These are phyloP conservation scores for Stegostoma tigrinum DNA, from an alignment of 2,113 vertebrate species.

Conservation along the genomic window DNA sequence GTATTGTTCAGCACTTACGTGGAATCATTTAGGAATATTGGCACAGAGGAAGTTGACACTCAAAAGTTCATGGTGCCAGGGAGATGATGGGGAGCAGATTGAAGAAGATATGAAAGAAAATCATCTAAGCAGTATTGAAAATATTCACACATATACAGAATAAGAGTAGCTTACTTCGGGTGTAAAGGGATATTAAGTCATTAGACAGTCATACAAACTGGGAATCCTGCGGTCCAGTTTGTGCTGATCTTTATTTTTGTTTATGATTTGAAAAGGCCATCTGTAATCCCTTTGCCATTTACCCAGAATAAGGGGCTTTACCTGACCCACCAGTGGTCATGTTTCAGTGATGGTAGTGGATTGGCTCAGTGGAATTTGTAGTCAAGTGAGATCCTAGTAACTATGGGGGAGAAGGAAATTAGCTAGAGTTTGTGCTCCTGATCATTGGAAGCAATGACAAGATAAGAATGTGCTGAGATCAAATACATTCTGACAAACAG, in stretches of 20 bases:
- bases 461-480: not conserved
- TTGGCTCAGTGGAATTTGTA: not conserved
- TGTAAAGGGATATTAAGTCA: not conserved
- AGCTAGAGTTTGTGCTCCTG: not conserved
- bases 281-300: not conserved
- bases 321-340: not conserved
- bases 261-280: not conserved
- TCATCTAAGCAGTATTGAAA: not conserved
- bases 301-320: not conserved
- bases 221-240: not conserved
- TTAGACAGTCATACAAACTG: not conserved
- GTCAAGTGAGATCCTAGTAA: not conserved
- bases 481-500: not conserved
- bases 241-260: not conserved
- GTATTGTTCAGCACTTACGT: not conserved
- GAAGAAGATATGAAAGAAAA: not conserved
- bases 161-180: not conserved
- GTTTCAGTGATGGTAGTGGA: not conserved
- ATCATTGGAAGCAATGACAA: not conserved
- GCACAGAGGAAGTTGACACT: not conserved
- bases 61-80: too few relatives aligned
- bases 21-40: not conserved
- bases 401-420: not conserved
- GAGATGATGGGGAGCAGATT: not conserved
- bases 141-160: not conserved